Evolutionary conservation across 1,140 invertebrate genomes (phyloP).

Genomic region (Samia ricini): DNA sequence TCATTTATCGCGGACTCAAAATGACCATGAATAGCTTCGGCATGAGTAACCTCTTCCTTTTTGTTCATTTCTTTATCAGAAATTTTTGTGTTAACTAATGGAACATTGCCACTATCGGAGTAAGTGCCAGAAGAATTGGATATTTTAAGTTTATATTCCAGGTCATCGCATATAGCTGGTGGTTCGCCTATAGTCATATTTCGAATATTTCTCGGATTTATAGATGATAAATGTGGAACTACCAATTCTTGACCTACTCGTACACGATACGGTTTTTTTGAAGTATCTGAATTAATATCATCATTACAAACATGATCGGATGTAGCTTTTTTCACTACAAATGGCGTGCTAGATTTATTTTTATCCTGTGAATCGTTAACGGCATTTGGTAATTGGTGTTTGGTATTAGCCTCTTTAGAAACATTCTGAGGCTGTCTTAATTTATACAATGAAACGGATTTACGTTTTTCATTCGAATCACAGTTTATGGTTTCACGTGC

Average conservation of each 20-base stretch:
- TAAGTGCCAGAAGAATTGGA: background rate
- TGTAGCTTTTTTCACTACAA: background rate
- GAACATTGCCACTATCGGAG: background rate
- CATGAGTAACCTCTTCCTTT: background rate
- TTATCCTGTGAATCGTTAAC: background rate
- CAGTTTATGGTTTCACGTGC: background rate
- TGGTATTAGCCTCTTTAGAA: background rate
- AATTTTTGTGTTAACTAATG: background rate
- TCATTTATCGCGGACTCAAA: background rate
- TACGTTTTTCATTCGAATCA: background rate
- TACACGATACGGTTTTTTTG: conserved; percentile 39
- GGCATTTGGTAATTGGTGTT: too few species aligned
- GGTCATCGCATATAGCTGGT: background rate
- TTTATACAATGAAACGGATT: background rate
- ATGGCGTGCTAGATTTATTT: background rate
- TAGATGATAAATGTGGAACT: conserved; percentile 24
- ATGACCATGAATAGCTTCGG: background rate
- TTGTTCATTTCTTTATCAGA: background rate
- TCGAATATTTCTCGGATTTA: conserved; percentile 47
- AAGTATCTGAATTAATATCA: conserved; percentile 18
- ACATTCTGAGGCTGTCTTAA: background rate
- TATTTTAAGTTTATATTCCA: background rate
- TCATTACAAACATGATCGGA: conserved; percentile 17
- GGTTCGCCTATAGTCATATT: conserved; percentile 41
- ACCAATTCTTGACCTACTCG: conserved; percentile 37